Conservation (phyloP, 2,113 vertebrate species). For the Butorides virescens region DNA sequence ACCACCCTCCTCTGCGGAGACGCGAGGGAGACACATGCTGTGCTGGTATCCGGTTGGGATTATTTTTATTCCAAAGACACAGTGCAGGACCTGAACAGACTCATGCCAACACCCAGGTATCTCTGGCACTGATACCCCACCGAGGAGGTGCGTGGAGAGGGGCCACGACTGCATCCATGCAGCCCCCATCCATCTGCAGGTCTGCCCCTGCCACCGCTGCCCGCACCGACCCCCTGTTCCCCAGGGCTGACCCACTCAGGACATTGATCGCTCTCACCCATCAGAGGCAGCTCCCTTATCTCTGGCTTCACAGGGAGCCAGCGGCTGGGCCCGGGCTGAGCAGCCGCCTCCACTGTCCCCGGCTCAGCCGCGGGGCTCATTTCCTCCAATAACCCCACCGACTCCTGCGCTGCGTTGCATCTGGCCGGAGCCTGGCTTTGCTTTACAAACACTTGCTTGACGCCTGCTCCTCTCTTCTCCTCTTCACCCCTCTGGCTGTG, state of each 20-base stretch:
- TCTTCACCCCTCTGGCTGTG: accelerated
- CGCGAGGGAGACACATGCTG: not conserved
- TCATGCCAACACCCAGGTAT: not conserved
- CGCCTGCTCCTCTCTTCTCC: not conserved
- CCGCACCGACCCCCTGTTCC: not conserved
- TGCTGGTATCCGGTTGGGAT: not conserved
- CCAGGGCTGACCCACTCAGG: not conserved
- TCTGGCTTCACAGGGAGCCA: accelerated
- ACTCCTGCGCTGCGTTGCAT: accelerated
- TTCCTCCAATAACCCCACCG: not conserved
- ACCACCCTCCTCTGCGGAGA: accelerated
- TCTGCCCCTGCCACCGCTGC: not conserved
- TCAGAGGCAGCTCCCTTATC: not conserved
- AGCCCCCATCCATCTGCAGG: not conserved
- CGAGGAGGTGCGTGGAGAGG: not conserved
- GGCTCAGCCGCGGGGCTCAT: accelerated
- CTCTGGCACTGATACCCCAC: not conserved
- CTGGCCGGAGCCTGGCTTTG: not conserved
- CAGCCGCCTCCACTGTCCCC: accelerated
- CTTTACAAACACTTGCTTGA: not conserved
- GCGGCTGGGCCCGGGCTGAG: not conserved
- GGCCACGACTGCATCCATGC: accelerated
- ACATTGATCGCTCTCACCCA: accelerated
- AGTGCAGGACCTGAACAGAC: not conserved
- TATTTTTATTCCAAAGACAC: not conserved